Conservation (phyloP, 2,888 invertebrate species). For the Drosophila austrosaltans region DNA sequence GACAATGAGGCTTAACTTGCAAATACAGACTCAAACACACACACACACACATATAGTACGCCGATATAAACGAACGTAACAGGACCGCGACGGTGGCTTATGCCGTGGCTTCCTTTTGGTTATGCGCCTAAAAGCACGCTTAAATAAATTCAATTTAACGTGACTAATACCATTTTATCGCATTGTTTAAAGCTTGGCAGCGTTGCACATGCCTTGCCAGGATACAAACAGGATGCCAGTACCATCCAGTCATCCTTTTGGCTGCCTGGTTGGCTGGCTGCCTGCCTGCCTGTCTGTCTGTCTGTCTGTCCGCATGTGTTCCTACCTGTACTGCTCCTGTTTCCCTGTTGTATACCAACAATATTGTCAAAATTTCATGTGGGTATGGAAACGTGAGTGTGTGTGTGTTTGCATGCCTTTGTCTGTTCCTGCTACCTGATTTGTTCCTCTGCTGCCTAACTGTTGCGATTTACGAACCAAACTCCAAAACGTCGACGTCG, state of each 20-base stretch:
- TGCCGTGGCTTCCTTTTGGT: slow-evolving; percentile 45
- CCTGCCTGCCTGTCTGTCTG: not conserved
- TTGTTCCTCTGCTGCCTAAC: slow-evolving; percentile 53
- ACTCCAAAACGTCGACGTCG: slow-evolving; percentile 50
- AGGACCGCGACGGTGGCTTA: slow-evolving; percentile 40
- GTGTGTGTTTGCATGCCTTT: slow-evolving; percentile 12
- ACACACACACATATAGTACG: slow-evolving; percentile 15
- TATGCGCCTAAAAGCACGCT: slow-evolving; percentile 77
- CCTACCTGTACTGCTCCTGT: not conserved
- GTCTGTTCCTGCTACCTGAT: slow-evolving; percentile 27
- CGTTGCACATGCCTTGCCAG: slow-evolving; percentile 48
- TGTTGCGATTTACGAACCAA: slow-evolving; percentile 74
- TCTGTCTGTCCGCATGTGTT: slow-evolving; percentile 9
- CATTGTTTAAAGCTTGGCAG: slow-evolving; percentile 77
- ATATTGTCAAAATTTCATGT: slow-evolving; percentile 75
- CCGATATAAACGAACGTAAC: slow-evolving; percentile 30
- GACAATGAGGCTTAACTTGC: slow-evolving; percentile 75
- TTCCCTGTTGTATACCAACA: slow-evolving; percentile 56
- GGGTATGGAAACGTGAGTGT: slow-evolving; percentile 30
- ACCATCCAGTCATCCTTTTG: slow-evolving; percentile 5
- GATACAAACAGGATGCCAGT: slow-evolving; percentile 17
- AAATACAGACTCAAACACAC: slow-evolving; percentile 26
- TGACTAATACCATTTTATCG: slow-evolving; percentile 78
- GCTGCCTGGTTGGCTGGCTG: not conserved
- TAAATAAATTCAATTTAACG: slow-evolving; percentile 80